These are phyloP conservation scores for Achroia grisella DNA, from an alignment of 1,140 invertebrate species.

Conservation along the genomic window DNA sequence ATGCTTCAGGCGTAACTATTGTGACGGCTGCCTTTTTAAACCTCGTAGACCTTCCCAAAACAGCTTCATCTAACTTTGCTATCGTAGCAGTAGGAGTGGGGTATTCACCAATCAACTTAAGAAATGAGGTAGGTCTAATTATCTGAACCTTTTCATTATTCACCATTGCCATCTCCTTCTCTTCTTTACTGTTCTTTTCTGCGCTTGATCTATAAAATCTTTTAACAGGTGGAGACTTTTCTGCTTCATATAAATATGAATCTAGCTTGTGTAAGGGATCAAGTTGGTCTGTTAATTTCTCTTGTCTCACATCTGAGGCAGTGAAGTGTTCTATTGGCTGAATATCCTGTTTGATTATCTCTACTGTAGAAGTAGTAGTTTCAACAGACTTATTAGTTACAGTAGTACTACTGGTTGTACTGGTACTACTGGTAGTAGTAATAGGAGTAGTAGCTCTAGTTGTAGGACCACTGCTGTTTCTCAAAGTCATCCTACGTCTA, in stretches of 20 bases:
- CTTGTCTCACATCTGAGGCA: constrained; percentile 19
- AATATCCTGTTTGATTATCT: constrained; percentile 45
- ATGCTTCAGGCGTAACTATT: constrained; percentile 31
- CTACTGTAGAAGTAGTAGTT: constrained; percentile 22
- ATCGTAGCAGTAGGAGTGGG: constrained; percentile 36
- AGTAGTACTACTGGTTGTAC: constrained; percentile 5
- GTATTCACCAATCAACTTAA: constrained; percentile 34
- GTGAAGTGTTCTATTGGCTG: constrained; percentile 27
- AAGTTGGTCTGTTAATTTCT: constrained; percentile 44
- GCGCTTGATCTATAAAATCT: constrained; percentile 59
- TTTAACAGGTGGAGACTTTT: constrained; percentile 31
- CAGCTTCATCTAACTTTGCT: constrained; percentile 45
- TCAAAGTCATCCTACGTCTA: constrained; percentile 42
- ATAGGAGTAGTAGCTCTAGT: constrained; percentile 13
- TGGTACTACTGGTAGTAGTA: constrained; percentile 14
- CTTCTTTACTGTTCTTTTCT: constrained; percentile 30
- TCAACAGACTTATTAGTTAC: constrained; percentile 13
- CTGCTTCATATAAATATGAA: constrained; percentile 24
- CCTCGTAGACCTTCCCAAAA: constrained; percentile 33
- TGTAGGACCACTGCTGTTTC: constrained; percentile 24
- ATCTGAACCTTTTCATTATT: constrained; percentile 61
- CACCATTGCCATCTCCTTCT: constrained; percentile 40
- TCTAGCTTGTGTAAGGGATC: constrained; percentile 36
- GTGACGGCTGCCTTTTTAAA: constrained; percentile 33
- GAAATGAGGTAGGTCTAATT: constrained; percentile 36